phyloP scores from a whole-genome alignment of 2,888 invertebrate species.

The Pollenia griseotomentosa region DNA sequence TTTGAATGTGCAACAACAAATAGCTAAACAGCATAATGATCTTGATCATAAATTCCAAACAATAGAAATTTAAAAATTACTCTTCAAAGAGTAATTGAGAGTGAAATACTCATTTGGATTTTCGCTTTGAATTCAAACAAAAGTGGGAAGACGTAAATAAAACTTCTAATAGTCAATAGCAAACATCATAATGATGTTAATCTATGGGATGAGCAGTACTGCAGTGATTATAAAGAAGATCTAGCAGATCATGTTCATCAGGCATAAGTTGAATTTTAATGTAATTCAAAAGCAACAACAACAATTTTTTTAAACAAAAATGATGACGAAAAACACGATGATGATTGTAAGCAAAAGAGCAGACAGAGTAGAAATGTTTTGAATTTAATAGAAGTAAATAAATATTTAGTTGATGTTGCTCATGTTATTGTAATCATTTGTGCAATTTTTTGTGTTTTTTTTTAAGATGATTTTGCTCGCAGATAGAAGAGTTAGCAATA shows the following conservation, averaged over 20 bases:
- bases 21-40: slow-evolving; percentile 40
- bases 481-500: slow-evolving; percentile 5
- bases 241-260: slow-evolving; percentile 70
- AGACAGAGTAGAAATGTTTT: slow-evolving; percentile 58
- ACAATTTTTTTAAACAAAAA: not conserved
- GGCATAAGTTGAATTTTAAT: not conserved
- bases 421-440: slow-evolving; percentile 34
- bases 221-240: slow-evolving; percentile 56
- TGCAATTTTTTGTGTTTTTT: not conserved
- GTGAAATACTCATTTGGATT: slow-evolving; percentile 57
- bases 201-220: slow-evolving; percentile 44
- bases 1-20: not conserved
- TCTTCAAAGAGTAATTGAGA: slow-evolving; percentile 71
- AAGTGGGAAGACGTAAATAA: slow-evolving; percentile 38
- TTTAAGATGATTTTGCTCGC: slow-evolving; percentile 33
- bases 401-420: slow-evolving; percentile 17
- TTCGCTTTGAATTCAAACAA: not conserved
- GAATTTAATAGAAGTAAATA: slow-evolving; percentile 39
- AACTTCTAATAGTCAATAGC: slow-evolving; percentile 52
- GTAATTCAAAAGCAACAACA: slow-evolving; percentile 11
- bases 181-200: slow-evolving; percentile 54
- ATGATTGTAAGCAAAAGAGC: slow-evolving; percentile 43
- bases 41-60: slow-evolving; percentile 32
- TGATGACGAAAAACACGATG: slow-evolving; percentile 14
- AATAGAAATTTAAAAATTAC: slow-evolving; percentile 48